Evolutionary conservation across 1,140 invertebrate species (phyloP), one percentile per base, ranked within the genome.

Genomic region (Cyclargus thomasi): DNA sequence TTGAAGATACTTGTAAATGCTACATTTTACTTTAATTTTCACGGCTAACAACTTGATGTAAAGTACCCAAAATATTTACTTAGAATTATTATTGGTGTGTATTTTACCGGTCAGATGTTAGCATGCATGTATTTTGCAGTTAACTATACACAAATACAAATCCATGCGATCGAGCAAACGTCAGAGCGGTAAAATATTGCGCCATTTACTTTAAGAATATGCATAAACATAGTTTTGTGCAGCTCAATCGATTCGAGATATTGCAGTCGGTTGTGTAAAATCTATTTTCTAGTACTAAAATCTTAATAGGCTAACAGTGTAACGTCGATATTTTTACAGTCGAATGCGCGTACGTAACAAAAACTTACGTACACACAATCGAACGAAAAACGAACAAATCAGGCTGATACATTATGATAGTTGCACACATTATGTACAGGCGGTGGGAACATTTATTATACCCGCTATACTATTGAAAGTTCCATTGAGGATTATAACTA

Each of bases 371-470:
- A 22, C 55, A 59, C 18, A 59, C 17, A 59, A 11, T 59, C 55
- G 6, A 59, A 29, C 23, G 22, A 29, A 35, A 59, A 21, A 53
- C 17, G 17, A n/a, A 10, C 64, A 66, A 10, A 29, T 17, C 6
- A 5, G 17, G 75, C 70, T 73, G 80, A 74, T 81, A 83, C 78
- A 76, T 71, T 76, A 72, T 18, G 77, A 76, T 72, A 70, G 74
- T 74, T 72, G 79, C 69, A 77, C 17, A 73, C 79, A 79, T 77
- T 78, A 83, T 77, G 75, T 80, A 84, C 67, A 79, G 82, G 86
- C 86, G 86, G 86, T 88, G 86, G 86, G 86, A 88, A 77, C 67
- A 81, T 76, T 73, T 76, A 75, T 79, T 74, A 82, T 85, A 87
- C 83, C 85, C 83, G 83, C 81, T 82, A 76, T 75, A 47, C 68